These are phyloP conservation scores for Lithobates pipiens DNA, from an alignment of 2,797 vertebrate species.

Conservation along the genomic window DNA sequence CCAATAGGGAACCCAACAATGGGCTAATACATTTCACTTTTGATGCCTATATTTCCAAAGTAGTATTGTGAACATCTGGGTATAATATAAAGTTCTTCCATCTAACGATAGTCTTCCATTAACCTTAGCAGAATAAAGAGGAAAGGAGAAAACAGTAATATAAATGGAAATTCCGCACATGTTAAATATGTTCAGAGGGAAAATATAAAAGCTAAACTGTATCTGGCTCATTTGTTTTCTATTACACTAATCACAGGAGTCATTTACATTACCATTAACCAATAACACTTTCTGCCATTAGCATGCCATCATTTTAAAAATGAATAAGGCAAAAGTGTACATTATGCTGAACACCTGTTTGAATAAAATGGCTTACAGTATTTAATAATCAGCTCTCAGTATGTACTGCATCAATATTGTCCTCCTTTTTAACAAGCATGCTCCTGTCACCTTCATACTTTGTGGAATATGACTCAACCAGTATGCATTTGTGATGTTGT, in stretches of 20 bases:
- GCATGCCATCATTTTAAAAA: slow-evolving; percentile 9
- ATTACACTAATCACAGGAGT: slow-evolving; percentile 33
- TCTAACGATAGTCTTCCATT: slow-evolving; percentile 9
- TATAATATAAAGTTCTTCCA: neutral
- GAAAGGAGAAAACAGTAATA: slow-evolving; percentile 34
- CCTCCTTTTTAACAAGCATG: neutral
- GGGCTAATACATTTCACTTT: neutral
- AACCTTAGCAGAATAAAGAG: slow-evolving; percentile 21
- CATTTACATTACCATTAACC: slow-evolving; percentile 35
- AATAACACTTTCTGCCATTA: slow-evolving; percentile 11
- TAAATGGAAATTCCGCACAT: slow-evolving; percentile 19
- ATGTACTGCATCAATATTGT: neutral
- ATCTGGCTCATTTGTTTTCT: slow-evolving; percentile 40
- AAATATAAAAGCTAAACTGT: slow-evolving; percentile 23
- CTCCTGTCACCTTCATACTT: neutral
- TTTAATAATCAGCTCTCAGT: neutral
- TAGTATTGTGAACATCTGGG: slow-evolving; percentile 22
- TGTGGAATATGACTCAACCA: neutral
- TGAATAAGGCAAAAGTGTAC: slow-evolving; percentile 2
- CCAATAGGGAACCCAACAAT: neutral
- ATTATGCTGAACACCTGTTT: slow-evolving; percentile 21
- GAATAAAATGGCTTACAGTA: neutral
- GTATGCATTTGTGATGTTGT: neutral
- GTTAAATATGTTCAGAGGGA: slow-evolving; percentile 39
- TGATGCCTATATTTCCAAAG: neutral